phyloP scores from a whole-genome alignment of 2,888 invertebrate genomes.

The Hedychridium roseum region DNA sequence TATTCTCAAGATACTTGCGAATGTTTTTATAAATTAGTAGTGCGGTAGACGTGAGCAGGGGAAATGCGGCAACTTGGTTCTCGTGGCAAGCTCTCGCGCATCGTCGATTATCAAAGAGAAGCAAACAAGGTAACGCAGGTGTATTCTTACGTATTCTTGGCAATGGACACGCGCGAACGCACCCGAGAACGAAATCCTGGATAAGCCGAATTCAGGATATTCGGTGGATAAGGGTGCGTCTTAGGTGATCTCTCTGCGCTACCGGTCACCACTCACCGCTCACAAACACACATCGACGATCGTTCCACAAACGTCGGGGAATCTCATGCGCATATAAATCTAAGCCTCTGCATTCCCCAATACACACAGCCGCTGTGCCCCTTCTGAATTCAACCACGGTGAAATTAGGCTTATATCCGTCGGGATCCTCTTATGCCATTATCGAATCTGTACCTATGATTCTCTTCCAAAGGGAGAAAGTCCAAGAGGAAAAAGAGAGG shows the following conservation, averaged over 20 bases:
- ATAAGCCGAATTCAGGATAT: slow-evolving; percentile 37
- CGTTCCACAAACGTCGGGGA: too few relatives aligned
- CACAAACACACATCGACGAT: background rate
- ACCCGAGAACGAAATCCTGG: slow-evolving; percentile 35
- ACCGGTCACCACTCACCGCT: slow-evolving; percentile 8
- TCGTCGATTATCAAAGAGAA: slow-evolving; percentile 11
- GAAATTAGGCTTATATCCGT: slow-evolving; percentile 51
- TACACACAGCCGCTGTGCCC: background rate
- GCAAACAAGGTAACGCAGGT: slow-evolving; percentile 18
- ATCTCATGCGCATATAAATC: background rate
- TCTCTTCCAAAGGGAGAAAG: too few relatives aligned
- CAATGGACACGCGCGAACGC: slow-evolving; percentile 28
- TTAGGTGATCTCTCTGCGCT: slow-evolving; percentile 2
- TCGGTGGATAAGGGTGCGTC: slow-evolving; percentile 6
- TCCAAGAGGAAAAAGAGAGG: too few relatives aligned
- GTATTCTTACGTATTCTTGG: slow-evolving; percentile 21
- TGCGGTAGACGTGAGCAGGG: too few relatives aligned
- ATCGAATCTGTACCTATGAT: slow-evolving; percentile 27
- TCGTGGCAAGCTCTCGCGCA: slow-evolving; percentile 1
- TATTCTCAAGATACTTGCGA: too few relatives aligned
- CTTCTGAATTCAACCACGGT: background rate
- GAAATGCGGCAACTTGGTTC: background rate
- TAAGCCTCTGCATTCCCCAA: background rate
- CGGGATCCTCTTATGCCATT: slow-evolving; percentile 51
- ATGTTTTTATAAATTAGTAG: too few relatives aligned